phyloP scores from a whole-genome alignment of 2,113 vertebrate species.

The Tragelaphus imberbis region DNA sequence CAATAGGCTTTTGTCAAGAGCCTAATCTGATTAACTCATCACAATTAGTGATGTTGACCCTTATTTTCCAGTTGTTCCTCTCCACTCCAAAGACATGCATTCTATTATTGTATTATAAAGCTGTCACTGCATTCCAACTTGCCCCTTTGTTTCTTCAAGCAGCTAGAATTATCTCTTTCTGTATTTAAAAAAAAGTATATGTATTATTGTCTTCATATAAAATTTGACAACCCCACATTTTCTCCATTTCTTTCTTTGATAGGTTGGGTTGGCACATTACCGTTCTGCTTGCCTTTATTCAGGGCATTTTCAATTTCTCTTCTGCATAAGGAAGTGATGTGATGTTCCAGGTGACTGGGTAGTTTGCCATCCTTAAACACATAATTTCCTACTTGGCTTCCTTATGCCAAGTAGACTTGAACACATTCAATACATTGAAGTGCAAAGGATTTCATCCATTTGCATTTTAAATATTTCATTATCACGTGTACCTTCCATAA shows the following conservation, averaged over 20 bases:
- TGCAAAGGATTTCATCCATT: conserved; percentile 72
- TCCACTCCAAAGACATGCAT: conserved; percentile 62
- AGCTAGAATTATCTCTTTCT: conserved; percentile 6
- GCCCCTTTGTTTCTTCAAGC: conserved; percentile 55
- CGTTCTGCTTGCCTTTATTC: conserved; percentile 52
- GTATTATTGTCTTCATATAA: conserved; percentile 43
- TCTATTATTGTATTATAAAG: conserved; percentile 62
- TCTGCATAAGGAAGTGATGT: conserved; percentile 63
- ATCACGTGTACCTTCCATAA: conserved; percentile 51
- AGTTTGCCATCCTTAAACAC: conserved; percentile 70
- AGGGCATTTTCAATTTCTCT: conserved; percentile 54
- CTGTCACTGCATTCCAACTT: conserved; percentile 52
- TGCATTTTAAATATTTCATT: conserved; percentile 77
- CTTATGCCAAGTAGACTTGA: conserved; percentile 70
- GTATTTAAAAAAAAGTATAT: neutral
- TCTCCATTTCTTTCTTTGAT: conserved; percentile 49
- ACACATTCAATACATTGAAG: conserved; percentile 67
- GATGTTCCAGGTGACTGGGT: conserved; percentile 57
- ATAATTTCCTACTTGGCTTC: conserved; percentile 75
- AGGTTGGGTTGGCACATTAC: conserved; percentile 34
- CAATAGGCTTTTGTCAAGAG: conserved; percentile 55
- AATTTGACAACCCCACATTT: conserved; percentile 30
- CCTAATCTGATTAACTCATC: conserved; percentile 54
- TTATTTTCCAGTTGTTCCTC: conserved; percentile 69
- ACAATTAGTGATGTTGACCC: conserved; percentile 23